A percentile compares a stretch with the other conserved stretches of the same genome.
These are phyloP conservation scores for Ferdinandea cuprea DNA, from an alignment of 2,888 invertebrate genomes.

Conservation along the genomic window DNA sequence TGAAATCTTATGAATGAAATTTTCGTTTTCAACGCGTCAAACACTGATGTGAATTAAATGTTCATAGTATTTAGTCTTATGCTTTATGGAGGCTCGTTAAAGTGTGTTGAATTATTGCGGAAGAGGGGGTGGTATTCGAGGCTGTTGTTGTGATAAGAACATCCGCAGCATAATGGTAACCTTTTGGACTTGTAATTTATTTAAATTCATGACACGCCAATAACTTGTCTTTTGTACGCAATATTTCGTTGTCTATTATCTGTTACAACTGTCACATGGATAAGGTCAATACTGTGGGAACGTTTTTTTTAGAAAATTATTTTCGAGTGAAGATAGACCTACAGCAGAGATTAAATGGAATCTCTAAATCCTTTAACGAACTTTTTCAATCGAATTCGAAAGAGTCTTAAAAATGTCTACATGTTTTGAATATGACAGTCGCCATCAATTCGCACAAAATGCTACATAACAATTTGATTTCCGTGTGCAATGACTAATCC, in stretches of 20 bases:
- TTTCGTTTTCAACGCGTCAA: conserved; percentile 38
- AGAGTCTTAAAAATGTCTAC: no score
- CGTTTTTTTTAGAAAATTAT: conserved; percentile 1
- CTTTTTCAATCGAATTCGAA: no score
- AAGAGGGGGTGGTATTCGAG: not conserved
- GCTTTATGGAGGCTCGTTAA: conserved; percentile 34
- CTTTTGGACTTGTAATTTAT: conserved; percentile 50
- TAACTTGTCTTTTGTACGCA: not conserved
- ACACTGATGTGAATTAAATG: no score
- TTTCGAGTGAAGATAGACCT: no score
- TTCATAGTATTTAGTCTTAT: conserved; percentile 12
- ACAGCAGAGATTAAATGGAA: no score
- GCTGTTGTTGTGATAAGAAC: conserved; percentile 40
- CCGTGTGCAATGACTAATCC: not conserved
- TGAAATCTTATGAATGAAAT: conserved; percentile 63
- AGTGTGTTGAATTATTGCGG: conserved; percentile 15
- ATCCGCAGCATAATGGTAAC: conserved; percentile 59
- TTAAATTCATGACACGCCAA: conserved; percentile 55
- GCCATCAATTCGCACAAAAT: not conserved
- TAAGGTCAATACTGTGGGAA: conserved; percentile 21
- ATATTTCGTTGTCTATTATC: not conserved
- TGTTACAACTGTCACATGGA: conserved; percentile 33
- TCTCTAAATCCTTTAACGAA: no score
- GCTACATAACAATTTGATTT: not conserved
- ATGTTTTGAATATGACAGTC: no score